Percentiles rank a stretch among this genome's conserved stretches.
Conservation (phyloP, 2,797 vertebrate genomes). For the Sebastes goodei region DNA sequence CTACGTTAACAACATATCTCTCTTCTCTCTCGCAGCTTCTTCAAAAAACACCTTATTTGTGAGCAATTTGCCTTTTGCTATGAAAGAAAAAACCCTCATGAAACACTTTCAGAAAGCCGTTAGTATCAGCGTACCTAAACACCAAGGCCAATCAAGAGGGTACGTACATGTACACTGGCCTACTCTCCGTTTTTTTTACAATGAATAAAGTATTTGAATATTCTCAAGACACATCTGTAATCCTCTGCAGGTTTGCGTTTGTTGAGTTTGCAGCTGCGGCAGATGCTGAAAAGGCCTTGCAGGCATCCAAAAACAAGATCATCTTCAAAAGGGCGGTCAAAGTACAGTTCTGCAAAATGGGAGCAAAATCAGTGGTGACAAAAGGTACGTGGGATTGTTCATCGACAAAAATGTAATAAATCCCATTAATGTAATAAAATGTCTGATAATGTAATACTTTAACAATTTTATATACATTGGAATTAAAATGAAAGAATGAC, state of each 20-base stretch:
- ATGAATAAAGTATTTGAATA: neutral
- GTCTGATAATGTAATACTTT: too few species aligned
- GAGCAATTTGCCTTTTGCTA: constrained; percentile 84
- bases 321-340: constrained; percentile 82
- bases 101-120: constrained; percentile 88
- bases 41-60: constrained; percentile 85
- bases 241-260: constrained; percentile 84
- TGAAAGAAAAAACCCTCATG: constrained; percentile 85
- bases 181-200: fast-evolving
- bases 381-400: constrained; percentile 73
- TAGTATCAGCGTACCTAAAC: constrained; percentile 84
- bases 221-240: neutral
- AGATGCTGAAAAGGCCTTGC: constrained; percentile 88
- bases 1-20: neutral
- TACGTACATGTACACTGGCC: constrained; percentile 37
- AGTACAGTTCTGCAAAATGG: constrained; percentile 77
- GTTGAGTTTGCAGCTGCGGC: constrained; percentile 85
- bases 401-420: neutral
- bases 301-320: constrained; percentile 82
- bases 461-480: too few species aligned
- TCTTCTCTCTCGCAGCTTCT: constrained; percentile 44
- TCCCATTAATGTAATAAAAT: neutral
- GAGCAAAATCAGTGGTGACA: neutral
- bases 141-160: constrained; percentile 85
- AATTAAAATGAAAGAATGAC: too few species aligned